These are phyloP conservation scores for Balaeniceps rex DNA, from an alignment of 2,113 vertebrate species.

Conservation along the genomic window DNA sequence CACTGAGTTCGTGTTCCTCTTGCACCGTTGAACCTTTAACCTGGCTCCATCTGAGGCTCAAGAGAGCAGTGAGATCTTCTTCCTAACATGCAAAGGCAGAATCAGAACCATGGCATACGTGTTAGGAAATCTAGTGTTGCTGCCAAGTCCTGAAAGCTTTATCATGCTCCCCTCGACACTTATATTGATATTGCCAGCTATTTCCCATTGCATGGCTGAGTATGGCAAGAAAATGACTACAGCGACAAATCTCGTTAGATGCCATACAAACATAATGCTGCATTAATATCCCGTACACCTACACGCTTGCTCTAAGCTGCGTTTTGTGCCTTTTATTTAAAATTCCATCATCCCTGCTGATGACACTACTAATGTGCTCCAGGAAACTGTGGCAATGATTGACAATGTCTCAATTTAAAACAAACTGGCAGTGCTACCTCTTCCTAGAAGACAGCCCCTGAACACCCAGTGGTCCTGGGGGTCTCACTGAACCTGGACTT, in stretches of 20 bases:
- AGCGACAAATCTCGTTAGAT: neutral
- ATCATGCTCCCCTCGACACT: accelerated
- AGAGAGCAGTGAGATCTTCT: neutral
- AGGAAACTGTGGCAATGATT: neutral
- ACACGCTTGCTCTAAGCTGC: neutral
- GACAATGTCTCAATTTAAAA: neutral
- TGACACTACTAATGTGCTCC: neutral
- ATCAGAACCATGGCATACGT: neutral
- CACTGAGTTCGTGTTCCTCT: neutral
- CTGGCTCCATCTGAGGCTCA: neutral
- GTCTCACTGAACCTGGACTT: neutral
- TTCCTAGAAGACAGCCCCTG: neutral
- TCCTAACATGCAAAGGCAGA: neutral
- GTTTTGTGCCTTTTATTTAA: neutral
- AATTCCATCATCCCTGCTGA: neutral
- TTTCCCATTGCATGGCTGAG: neutral
- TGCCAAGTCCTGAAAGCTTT: neutral
- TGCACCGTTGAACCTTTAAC: neutral
- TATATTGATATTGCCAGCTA: neutral
- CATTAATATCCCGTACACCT: neutral
- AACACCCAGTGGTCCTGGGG: neutral
- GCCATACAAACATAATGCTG: neutral
- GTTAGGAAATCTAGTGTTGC: neutral
- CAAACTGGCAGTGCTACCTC: neutral
- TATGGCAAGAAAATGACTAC: neutral